Conservation (phyloP, 2,113 vertebrate species). For the rabbit (Oryctolagus cuniculus) region mOryCun1.1 NC_091433.1:126113001-126113500, state of each 20-base stretch:
- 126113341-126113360: background rate
- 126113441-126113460: conserved; percentile 45
- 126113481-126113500: conserved; percentile 51
- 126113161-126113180: background rate
- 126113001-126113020: background rate
- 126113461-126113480: conserved; percentile 6
- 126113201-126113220: background rate
- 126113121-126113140: background rate
- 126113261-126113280: conserved; percentile 37
- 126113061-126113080: background rate
- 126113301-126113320: background rate
- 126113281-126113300: conserved; percentile 31
- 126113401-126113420: background rate
- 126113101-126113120: background rate
- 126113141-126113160: background rate
- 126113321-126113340: background rate
- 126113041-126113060: background rate
- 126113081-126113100: conserved; percentile 12
- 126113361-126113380: conserved; percentile 18
- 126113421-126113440: conserved; percentile 55
- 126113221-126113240: conserved; percentile 33
- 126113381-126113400: background rate
- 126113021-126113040: background rate
- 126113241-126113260: background rate
- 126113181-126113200: background rate